Conservation (phyloP, 2,888 invertebrate genomes). For the Zygogramma bicolorata region DNA sequence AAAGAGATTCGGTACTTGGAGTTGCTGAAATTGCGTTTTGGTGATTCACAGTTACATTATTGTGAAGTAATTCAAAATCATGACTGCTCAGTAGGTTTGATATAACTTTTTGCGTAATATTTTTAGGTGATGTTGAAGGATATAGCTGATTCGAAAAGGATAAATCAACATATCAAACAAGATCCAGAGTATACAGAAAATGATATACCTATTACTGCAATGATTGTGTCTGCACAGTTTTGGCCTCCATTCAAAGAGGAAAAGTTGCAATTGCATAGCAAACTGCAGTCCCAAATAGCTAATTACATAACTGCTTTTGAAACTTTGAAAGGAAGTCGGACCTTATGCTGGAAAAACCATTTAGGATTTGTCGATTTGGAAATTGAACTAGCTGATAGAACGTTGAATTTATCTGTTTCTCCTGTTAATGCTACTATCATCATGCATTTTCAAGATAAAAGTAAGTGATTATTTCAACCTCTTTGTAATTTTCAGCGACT, state of each 20-base stretch:
- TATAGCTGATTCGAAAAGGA: conserved; percentile 93
- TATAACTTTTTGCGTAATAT: conserved; percentile 62
- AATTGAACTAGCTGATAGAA: conserved; percentile 85
- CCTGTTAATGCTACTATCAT: conserved; percentile 95
- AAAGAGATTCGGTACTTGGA: conserved; percentile 94
- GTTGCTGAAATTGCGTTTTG: conserved; percentile 92
- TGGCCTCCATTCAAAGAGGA: conserved; percentile 98
- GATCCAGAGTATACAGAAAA: conserved; percentile 71
- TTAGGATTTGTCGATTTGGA: conserved; percentile 92
- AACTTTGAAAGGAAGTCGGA: conserved; percentile 90
- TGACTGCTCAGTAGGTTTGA: not conserved
- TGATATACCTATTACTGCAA: conserved; percentile 78
- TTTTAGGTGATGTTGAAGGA: conserved; percentile 93
- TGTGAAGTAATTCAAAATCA: conserved; percentile 81
- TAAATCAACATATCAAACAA: conserved; percentile 87
- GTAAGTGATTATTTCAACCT: conserved; percentile 64
- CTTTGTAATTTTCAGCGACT: no score
- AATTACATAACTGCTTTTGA: conserved; percentile 92
- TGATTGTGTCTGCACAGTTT: conserved; percentile 98
- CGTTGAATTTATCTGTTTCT: conserved; percentile 84
- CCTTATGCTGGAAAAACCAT: conserved; percentile 93
- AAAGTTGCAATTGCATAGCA: conserved; percentile 85
- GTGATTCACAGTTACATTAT: conserved; percentile 94
- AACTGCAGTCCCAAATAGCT: conserved; percentile 84
- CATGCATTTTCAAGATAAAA: conserved; percentile 91